Percentiles rank a stretch among this genome's conserved stretches.
phyloP scores from a whole-genome alignment of 2,888 invertebrate genomes.

The Willowsia nigromaculata region DNA sequence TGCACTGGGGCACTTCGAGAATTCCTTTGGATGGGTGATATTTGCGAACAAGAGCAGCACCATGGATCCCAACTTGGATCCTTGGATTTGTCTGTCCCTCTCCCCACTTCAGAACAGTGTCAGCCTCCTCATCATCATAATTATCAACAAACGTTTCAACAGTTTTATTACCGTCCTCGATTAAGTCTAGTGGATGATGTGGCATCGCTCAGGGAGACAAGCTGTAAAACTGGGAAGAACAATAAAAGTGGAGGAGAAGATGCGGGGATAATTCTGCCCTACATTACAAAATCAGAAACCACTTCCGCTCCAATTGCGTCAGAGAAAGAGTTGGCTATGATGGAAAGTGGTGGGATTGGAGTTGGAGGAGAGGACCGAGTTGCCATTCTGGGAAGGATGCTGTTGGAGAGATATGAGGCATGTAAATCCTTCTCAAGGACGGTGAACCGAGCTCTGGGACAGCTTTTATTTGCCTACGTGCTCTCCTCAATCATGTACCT shows the following conservation, averaged over 20 bases:
- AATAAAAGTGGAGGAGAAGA: background rate
- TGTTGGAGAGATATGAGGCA: constrained; percentile 51
- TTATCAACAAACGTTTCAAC: no score
- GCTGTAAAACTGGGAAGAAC: background rate
- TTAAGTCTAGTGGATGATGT: background rate
- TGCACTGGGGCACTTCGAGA: constrained; percentile 2
- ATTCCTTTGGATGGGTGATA: background rate
- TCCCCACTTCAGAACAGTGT: no score
- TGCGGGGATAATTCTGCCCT: background rate
- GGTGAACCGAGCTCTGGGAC: constrained; percentile 49
- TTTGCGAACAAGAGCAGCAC: background rate
- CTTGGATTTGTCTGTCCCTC: no score
- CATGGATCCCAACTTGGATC: no score
- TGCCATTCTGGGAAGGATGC: background rate
- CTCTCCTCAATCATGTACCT: constrained; percentile 57
- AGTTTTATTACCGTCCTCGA: background rate
- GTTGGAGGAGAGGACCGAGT: background rate
- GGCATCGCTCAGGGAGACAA: no score
- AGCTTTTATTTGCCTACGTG: constrained; percentile 45
- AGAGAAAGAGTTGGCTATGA: background rate
- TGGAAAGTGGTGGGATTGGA: background rate
- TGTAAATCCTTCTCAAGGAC: constrained; percentile 49
- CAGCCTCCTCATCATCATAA: background rate
- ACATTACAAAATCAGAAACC: background rate
- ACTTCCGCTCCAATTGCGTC: constrained; percentile 19